phyloP scores from a whole-genome alignment of 2,113 vertebrate species.

The Corynorhinus townsendii region DNA sequence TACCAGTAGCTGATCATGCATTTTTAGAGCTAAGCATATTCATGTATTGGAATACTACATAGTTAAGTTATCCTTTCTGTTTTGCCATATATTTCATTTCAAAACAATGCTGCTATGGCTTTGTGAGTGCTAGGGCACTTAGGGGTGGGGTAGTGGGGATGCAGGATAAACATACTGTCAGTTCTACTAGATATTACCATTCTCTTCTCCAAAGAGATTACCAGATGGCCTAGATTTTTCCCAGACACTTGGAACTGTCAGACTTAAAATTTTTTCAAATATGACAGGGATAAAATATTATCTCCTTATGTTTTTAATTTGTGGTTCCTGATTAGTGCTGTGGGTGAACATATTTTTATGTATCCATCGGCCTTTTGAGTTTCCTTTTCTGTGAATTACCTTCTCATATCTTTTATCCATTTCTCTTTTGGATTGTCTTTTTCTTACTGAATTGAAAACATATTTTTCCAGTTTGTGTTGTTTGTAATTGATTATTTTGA shows the following conservation, averaged over 20 bases:
- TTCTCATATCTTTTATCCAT: neutral
- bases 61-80: neutral
- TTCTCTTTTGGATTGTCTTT: neutral
- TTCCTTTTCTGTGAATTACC: neutral
- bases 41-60: neutral
- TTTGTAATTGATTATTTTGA: neutral
- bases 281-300: neutral
- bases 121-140: neutral
- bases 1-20: neutral
- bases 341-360: neutral
- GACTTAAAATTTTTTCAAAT: neutral
- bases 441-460: neutral
- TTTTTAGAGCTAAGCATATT: neutral
- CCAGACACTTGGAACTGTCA: neutral
- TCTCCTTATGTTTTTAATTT: neutral
- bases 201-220: neutral
- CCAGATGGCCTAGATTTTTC: neutral
- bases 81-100: neutral
- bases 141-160: neutral
- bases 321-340: neutral
- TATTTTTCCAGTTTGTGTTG: neutral
- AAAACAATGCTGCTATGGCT: neutral
- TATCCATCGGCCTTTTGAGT: neutral
- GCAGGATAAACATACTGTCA: neutral
- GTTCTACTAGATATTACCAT: fast-evolving